Conservation (phyloP, 2,113 vertebrate species). For the Laterallus jamaicensis region DNA sequence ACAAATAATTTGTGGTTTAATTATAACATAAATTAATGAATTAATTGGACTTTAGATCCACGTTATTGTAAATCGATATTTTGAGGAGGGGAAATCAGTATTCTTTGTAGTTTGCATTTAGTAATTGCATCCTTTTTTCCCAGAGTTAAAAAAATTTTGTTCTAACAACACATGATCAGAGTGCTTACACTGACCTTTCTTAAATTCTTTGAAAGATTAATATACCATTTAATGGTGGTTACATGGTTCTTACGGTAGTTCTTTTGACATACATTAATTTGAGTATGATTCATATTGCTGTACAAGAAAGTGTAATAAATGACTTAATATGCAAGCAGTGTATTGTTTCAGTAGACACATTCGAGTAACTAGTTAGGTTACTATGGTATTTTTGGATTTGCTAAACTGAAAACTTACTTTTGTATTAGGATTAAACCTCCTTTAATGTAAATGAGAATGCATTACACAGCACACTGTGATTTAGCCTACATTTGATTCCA, state of each 20-base stretch:
- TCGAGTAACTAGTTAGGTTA: neutral
- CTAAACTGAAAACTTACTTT: neutral
- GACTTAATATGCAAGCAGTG: neutral
- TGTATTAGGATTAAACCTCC: neutral
- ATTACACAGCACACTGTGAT: neutral
- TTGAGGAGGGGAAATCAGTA: neutral
- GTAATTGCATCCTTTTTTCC: slow-evolving; percentile 27
- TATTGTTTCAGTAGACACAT: neutral
- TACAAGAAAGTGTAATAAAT: slow-evolving; percentile 10
- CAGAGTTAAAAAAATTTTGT: neutral
- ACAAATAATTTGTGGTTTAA: slow-evolving; percentile 46
- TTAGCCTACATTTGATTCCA: neutral
- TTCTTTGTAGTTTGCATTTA: slow-evolving; percentile 28
- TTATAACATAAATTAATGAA: slow-evolving; percentile 28
- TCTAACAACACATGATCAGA: neutral
- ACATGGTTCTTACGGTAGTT: neutral
- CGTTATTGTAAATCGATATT: slow-evolving; percentile 29
- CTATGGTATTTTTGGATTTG: neutral
- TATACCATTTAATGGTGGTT: neutral
- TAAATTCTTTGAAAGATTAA: neutral
- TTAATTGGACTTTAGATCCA: neutral
- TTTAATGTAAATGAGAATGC: neutral
- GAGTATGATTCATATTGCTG: neutral
- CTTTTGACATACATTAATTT: neutral
- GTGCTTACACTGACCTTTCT: neutral